Evolutionary conservation across 2,797 vertebrate species (phyloP), one percentile per base, ranked within the genome.

Genomic region (Aulostomus chinensis): DNA sequence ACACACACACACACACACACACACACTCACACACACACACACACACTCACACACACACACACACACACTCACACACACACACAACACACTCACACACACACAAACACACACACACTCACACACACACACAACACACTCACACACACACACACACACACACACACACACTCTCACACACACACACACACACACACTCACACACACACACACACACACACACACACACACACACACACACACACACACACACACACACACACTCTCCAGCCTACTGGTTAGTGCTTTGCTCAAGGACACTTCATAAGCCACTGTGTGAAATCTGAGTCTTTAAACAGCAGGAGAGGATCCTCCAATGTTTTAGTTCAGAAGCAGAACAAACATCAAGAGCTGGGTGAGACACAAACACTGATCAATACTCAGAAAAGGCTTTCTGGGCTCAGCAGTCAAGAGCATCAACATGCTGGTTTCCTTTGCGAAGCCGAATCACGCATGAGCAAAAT

Each of bases 131-230:
- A n/a, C n/a, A n/a, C n/a, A n/a, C n/a, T n/a, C n/a, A n/a, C n/a
- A n/a, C n/a, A n/a, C n/a, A 35, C 42, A 35, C 24, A 48, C 30
- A 48, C 36, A 37, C 4, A 20, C 10, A 6, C 5, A 20, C n/a
- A 31, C 15, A 17, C 21, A 57, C 51, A 45, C 37, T 36, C 62
- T 39, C 31, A 22, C 11, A 73, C 67, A 62, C 54, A 64, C 41
- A 46, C 34, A 39, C 36, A 28, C 24, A 30, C 51, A 34, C 42
- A 29, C 28, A 14, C 16, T 28, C 47, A 24, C 22, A 8, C 22
- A 7, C 22, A 24, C 4, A 24, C 28, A 12, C 28, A 11, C 30
- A 13, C 12, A 13, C 30, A 32, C 12, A 13, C 30, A 15, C 30
- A n/a, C 12, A n/a, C 29, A 12, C 10, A 12, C 7, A 12, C 28